These are phyloP conservation scores for Melieria crassipennis DNA, from an alignment of 2,888 invertebrate species.

Conservation along the genomic window DNA sequence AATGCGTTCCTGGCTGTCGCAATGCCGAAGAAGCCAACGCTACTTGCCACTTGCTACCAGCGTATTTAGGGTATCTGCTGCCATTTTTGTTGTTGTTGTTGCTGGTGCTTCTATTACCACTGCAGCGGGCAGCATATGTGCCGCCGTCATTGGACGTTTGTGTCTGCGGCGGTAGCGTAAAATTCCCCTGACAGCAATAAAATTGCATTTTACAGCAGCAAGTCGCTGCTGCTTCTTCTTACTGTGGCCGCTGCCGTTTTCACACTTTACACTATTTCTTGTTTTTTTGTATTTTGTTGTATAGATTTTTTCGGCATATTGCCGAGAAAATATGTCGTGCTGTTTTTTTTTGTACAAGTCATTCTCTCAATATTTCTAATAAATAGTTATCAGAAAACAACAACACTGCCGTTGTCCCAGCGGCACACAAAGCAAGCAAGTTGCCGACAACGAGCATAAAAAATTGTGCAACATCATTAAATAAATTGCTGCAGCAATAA, in stretches of 20 bases:
- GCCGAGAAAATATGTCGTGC: too few species aligned
- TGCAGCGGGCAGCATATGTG: conserved; percentile 9
- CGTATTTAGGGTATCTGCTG: neutral
- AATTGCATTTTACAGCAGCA: conserved; percentile 62
- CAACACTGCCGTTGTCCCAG: conserved; percentile 8
- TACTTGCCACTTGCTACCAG: neutral
- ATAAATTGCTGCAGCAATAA: conserved; percentile 22
- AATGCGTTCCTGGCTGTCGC: neutral
- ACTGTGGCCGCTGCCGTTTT: neutral
- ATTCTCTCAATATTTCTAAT: conserved; percentile 9
- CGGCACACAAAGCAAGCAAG: neutral
- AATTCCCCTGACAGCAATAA: conserved; percentile 65
- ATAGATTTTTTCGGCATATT: neutral
- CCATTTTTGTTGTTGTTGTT: neutral
- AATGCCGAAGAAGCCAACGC: neutral
- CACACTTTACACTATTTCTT: neutral
- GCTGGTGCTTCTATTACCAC: conserved; percentile 12
- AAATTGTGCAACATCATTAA: conserved; percentile 24
- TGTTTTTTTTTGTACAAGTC: too few species aligned
- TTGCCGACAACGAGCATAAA: too few species aligned
- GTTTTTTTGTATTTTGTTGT: conserved; percentile 6
- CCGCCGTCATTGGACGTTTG: conserved; percentile 25
- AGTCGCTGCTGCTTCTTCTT: neutral
- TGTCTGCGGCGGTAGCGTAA: conserved; percentile 40
- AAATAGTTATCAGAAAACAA: conserved; percentile 1